phyloP scores from a whole-genome alignment of 2,797 vertebrate genomes.

The Aulostomus chinensis region DNA sequence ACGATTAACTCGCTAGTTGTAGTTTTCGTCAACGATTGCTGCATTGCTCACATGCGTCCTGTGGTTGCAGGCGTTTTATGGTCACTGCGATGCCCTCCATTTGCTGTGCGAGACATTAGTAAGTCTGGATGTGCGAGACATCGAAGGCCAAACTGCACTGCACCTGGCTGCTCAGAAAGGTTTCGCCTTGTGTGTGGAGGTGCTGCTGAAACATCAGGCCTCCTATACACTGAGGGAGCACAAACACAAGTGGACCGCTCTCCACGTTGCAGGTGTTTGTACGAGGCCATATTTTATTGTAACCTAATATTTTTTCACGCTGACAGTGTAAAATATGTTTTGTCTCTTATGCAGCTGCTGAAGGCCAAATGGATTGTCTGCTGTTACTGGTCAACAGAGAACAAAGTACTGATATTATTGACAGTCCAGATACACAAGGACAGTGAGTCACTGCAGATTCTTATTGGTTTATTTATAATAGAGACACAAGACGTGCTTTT shows the following conservation, averaged over 20 bases:
- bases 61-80: constrained; percentile 87
- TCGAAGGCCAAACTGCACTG: constrained; percentile 88
- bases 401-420: constrained; percentile 84
- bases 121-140: constrained; percentile 91
- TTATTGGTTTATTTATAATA: too few species aligned
- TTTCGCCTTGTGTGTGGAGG: constrained; percentile 88
- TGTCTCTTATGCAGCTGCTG: constrained; percentile 82
- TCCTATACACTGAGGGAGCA: constrained; percentile 89
- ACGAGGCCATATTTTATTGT: neutral
- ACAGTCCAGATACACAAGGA: constrained; percentile 86
- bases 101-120: constrained; percentile 92
- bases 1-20: too few species aligned
- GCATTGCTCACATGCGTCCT: too few species aligned
- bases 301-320: neutral
- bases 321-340: neutral
- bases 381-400: constrained; percentile 91
- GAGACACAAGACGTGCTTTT: too few species aligned
- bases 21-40: neutral
- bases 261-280: constrained; percentile 89
- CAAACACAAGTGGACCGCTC: constrained; percentile 87
- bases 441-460: constrained; percentile 92
- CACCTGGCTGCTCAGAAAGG: constrained; percentile 91
- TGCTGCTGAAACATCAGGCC: constrained; percentile 90
- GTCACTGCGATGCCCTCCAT: constrained; percentile 92
- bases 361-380: constrained; percentile 91